phyloP scores from a whole-genome alignment of 1,140 invertebrate genomes.

The Cherax quadricarinatus region DNA sequence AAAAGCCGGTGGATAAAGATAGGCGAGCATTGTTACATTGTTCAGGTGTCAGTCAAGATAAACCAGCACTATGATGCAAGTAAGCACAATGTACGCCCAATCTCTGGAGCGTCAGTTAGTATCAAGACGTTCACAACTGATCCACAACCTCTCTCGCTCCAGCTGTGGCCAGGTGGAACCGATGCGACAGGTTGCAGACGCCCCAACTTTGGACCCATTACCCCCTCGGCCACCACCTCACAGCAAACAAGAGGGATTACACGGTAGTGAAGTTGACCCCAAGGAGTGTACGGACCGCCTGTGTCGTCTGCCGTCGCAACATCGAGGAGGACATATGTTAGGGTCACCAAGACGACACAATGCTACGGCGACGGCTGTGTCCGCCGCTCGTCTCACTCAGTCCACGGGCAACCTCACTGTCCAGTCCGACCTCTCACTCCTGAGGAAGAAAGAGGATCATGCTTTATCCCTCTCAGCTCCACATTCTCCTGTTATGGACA shows the following conservation, averaged over 20 bases:
- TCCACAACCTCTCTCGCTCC: conserved; percentile 63
- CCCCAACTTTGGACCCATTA: conserved; percentile 43
- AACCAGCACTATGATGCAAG: conserved; percentile 67
- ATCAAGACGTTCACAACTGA: conserved; percentile 58
- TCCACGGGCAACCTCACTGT: conserved; percentile 62
- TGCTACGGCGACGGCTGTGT: conserved; percentile 5
- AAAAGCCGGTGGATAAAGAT: background rate
- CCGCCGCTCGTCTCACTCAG: conserved; percentile 48
- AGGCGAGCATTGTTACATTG: background rate
- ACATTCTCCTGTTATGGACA: conserved; percentile 52
- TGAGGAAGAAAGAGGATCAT: conserved; percentile 55
- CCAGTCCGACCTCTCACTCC: conserved; percentile 49
- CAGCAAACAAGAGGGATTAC: conserved; percentile 2
- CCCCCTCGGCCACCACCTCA: conserved; percentile 28
- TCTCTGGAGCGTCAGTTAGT: conserved; percentile 68
- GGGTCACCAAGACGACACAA: conserved; percentile 45
- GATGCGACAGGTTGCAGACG: conserved; percentile 51
- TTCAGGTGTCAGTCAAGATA: conserved; percentile 9
- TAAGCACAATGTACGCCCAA: conserved; percentile 70
- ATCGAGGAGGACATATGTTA: conserved; percentile 50
- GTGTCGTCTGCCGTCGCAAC: conserved; percentile 62
- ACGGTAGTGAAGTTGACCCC: conserved; percentile 33
- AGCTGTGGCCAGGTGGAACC: conserved; percentile 49
- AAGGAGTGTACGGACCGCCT: conserved; percentile 67
- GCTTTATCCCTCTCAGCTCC: background rate